These are phyloP conservation scores for Zalophus californianus DNA, from an alignment of 2,797 vertebrate species.

Conservation along the genomic window DNA sequence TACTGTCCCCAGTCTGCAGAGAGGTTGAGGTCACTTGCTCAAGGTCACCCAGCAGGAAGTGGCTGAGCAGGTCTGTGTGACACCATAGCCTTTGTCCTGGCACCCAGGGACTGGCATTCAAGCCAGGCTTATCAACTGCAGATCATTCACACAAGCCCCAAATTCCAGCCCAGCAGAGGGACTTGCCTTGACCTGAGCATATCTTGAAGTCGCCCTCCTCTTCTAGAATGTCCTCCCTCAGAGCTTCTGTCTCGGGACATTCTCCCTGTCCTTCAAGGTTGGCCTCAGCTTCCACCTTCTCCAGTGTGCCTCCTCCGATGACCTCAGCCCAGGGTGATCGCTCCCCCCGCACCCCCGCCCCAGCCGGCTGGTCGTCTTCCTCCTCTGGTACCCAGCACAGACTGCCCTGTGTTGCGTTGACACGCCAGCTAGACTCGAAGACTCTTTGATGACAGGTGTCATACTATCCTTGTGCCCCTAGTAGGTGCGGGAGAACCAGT, in stretches of 20 bases:
- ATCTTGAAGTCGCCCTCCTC: neutral
- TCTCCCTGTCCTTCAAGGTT: neutral
- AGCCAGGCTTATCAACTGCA: constrained; percentile 44
- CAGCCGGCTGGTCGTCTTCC: neutral
- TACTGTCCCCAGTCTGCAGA: constrained; percentile 27
- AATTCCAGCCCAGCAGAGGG: constrained; percentile 14
- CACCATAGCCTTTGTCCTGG: constrained; percentile 69
- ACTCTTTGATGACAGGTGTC: neutral
- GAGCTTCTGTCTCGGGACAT: neutral
- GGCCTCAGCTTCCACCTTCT: constrained; percentile 7
- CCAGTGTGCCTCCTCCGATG: neutral
- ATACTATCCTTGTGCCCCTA: neutral
- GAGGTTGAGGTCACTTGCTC: constrained; percentile 59
- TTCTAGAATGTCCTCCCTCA: neutral
- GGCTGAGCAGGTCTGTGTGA: constrained; percentile 37
- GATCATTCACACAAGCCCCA: constrained; percentile 25
- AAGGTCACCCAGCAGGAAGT: constrained; percentile 77
- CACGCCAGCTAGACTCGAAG: neutral
- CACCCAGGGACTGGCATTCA: constrained; percentile 22
- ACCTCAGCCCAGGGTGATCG: neutral
- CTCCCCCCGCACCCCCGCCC: too few species aligned
- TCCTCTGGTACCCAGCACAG: neutral
- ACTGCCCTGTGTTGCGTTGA: neutral
- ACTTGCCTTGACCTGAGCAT: neutral
- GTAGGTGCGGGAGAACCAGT: neutral